Percentiles rank a stretch among this genome's conserved stretches.
Conservation (phyloP, 2,113 vertebrate species). For the Agapornis roseicollis region DNA sequence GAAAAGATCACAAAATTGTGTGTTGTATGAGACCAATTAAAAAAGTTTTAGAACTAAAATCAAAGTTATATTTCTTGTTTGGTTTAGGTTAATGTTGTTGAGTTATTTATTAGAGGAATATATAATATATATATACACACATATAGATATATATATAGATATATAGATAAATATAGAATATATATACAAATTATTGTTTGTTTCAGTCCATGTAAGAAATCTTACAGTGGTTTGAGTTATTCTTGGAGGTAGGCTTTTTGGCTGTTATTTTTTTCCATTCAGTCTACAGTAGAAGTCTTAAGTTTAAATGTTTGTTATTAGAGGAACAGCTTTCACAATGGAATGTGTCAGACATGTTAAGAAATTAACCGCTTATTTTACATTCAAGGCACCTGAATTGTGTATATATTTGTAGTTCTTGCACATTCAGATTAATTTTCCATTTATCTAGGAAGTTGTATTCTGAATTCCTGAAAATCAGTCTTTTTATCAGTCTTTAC, state of each 20-base stretch:
- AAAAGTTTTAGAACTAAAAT: background rate
- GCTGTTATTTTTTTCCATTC: background rate
- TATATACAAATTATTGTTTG: no score
- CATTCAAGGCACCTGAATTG: background rate
- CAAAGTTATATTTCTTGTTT: background rate
- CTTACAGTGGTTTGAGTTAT: background rate
- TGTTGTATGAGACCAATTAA: background rate
- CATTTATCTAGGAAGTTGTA: background rate
- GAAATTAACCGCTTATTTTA: background rate
- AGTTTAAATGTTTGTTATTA: background rate
- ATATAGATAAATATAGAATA: no score
- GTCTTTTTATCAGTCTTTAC: background rate
- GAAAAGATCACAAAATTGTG: background rate
- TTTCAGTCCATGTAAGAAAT: background rate
- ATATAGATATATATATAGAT: no score
- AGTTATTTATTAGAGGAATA: no score
- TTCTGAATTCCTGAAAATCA: constrained; percentile 5
- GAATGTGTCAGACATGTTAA: background rate
- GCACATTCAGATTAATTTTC: background rate
- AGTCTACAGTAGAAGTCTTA: accelerated
- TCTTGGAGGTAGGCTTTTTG: background rate
- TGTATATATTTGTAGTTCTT: background rate
- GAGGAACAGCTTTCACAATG: background rate
- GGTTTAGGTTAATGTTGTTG: background rate
- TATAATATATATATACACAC: no score